Base-by-base conservation (phyloP, 2,888 invertebrate species). In the Spialia ferax region DNA sequence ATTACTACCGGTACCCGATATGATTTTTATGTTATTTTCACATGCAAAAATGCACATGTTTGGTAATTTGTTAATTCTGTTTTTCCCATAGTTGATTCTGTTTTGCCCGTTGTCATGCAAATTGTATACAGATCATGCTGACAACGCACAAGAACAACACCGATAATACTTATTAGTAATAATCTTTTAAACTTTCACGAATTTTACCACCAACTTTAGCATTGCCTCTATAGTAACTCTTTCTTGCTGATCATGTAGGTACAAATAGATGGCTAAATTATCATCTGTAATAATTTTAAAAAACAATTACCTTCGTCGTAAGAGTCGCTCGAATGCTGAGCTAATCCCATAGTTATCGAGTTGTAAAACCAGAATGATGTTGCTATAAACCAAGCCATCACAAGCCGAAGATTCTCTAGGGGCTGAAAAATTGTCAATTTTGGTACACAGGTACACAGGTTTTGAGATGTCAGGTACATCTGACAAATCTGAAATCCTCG, bases 291-390 rank as follows among this genome's bases (percentile, higher is more conserved):
- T 10, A 20, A 20, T 48, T 48, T 20, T 11, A 22, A 15, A 2
- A 52, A 50, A n/a, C n/a, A 26, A 88, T 81, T 87, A 93, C 93
- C 94, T 69, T 93, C 91, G 52, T 92, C 87, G 65, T 85, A 83
- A 2, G 90, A 78, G 75, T 92, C 93, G 70, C 93, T 91, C 11
- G 94, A 92, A 13, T 94, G 91, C 75, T 94, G 92, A 67, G 94
- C 88, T 71, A 94, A 88, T 71, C 88, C 83, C 70, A 94, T 83
- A 8, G 94, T 80, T 48, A 95, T 88, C 52, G 95, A 94, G 79
- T 95, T 94, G 83, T 95, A 94, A 71, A 95, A 85, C 93, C 95
- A 95, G 50, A 95, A 79, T 29, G 95, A 81, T 26, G 95, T 94
- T 48, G 94, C 90, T 55, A 95, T 73, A 67, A 95, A 84, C 95